Conservation (phyloP, 2,797 vertebrate genomes). For the Ctenosaura bakeri region DNA sequence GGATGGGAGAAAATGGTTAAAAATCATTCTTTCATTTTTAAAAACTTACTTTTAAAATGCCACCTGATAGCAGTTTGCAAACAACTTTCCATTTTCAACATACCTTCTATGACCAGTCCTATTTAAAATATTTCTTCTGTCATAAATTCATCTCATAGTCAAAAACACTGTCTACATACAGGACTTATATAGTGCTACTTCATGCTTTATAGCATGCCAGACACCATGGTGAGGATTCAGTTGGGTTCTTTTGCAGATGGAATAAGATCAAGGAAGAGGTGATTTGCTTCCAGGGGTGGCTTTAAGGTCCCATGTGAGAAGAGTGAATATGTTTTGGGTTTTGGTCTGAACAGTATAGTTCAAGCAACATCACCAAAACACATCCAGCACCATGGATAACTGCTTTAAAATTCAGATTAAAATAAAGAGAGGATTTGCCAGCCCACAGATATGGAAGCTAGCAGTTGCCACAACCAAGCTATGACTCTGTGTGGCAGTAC, state of each 20-base stretch:
- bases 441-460: too few relatives aligned
- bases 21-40: background rate
- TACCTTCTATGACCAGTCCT: background rate
- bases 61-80: background rate
- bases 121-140: background rate
- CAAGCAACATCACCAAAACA: too few relatives aligned
- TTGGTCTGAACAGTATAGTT: too few relatives aligned
- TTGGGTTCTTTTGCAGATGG: background rate
- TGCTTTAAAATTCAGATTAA: too few relatives aligned
- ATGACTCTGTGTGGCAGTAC: too few relatives aligned
- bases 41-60: background rate
- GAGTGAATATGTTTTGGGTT: too few relatives aligned
- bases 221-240: background rate
- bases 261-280: background rate
- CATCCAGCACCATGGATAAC: too few relatives aligned
- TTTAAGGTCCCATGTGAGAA: too few relatives aligned
- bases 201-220: background rate
- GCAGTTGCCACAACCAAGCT: too few relatives aligned
- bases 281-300: too few relatives aligned
- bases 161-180: background rate
- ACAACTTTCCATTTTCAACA: background rate
- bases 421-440: too few relatives aligned
- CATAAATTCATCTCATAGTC: background rate
- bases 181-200: background rate
- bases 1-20: background rate